Evolutionary conservation across 2,113 vertebrate species (phyloP).

Genomic region (Sporophila hypoxantha): DNA sequence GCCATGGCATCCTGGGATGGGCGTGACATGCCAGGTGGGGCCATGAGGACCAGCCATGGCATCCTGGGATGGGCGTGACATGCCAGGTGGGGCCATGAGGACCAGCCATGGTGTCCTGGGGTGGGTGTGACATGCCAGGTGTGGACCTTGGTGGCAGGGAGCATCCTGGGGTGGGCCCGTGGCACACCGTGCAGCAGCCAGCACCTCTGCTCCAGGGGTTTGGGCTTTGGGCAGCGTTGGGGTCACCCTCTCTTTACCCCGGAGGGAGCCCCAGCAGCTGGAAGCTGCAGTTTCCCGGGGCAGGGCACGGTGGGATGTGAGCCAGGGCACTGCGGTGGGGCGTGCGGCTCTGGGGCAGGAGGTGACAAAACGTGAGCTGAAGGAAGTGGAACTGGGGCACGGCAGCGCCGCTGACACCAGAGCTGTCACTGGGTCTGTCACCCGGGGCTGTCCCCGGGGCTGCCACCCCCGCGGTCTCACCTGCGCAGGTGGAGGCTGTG

Average conservation of each 20-base stretch:
- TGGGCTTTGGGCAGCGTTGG: rapidly evolving
- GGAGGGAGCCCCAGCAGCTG: rapidly evolving
- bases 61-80: rapidly evolving
- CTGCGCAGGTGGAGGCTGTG: constrained; percentile 56
- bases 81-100: not conserved
- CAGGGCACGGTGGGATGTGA: rapidly evolving
- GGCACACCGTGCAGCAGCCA: rapidly evolving
- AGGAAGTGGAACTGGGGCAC: constrained; percentile 56
- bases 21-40: not conserved
- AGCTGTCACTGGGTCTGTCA: not conserved
- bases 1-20: rapidly evolving
- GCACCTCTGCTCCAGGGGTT: not conserved
- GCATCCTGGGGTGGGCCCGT: rapidly evolving
- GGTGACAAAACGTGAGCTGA: not conserved
- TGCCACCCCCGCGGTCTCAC: not conserved
- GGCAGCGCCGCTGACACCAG: not conserved
- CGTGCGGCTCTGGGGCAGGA: rapidly evolving
- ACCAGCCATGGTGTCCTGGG: rapidly evolving
- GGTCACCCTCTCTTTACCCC: not conserved
- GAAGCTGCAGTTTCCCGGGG: rapidly evolving
- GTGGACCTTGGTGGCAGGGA: not conserved
- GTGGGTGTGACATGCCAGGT: not conserved
- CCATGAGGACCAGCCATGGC: not conserved
- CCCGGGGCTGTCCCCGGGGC: not conserved
- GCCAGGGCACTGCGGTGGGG: rapidly evolving